These are phyloP conservation scores for Pachyuromys duprasi DNA, from an alignment of 2,797 vertebrate genomes.

Conservation along the genomic window DNA sequence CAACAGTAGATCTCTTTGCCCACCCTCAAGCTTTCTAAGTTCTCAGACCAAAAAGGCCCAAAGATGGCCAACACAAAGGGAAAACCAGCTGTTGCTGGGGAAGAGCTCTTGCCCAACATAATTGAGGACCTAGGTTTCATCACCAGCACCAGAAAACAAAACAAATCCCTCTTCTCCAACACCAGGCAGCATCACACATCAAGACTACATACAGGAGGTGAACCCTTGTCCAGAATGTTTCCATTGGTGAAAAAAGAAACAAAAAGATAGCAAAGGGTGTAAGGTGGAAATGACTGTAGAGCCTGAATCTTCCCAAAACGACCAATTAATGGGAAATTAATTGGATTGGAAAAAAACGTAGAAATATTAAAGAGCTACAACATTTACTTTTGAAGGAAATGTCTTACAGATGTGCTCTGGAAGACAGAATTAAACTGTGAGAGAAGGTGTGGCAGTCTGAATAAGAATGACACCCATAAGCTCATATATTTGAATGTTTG, in stretches of 20 bases:
- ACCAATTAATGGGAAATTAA: background rate
- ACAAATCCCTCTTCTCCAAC: background rate
- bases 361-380: background rate
- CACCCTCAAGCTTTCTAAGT: background rate
- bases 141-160: background rate
- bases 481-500: background rate
- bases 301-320: background rate
- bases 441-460: background rate
- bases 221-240: background rate
- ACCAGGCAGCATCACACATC: background rate
- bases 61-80: background rate
- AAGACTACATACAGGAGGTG: background rate
- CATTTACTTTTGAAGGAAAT: slow-evolving; percentile 35
- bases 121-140: background rate
- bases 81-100: background rate
- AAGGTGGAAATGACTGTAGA: background rate
- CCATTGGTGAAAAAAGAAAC: background rate
- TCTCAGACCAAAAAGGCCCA: background rate
- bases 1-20: background rate
- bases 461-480: too few relatives aligned
- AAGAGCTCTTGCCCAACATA: background rate
- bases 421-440: slow-evolving; percentile 13
- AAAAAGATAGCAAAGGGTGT: background rate
- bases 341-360: background rate
- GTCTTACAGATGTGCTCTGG: background rate